Percentiles rank a stretch among this genome's conserved stretches.
Conservation (phyloP, 1,140 invertebrate species). For the Maniola jurtina region DNA sequence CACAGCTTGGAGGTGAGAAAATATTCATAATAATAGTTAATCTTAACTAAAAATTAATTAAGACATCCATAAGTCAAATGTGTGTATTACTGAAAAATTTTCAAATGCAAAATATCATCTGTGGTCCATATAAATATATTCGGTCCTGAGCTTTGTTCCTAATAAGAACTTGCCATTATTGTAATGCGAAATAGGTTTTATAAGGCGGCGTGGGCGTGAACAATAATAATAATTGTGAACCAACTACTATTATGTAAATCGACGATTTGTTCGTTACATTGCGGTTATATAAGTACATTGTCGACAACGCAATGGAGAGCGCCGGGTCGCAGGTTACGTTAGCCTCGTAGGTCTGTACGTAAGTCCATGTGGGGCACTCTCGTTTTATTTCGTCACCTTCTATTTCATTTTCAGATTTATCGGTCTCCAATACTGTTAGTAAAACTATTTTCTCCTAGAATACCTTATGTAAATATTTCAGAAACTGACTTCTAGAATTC, state of each 20-base stretch:
- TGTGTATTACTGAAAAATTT: too few species aligned
- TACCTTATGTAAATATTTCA: neutral
- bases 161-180: neutral
- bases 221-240: constrained; percentile 54
- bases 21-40: neutral
- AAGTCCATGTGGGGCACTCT: constrained; percentile 18
- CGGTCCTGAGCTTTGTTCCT: too few species aligned
- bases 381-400: constrained; percentile 18
- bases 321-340: constrained; percentile 68
- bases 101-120: too few species aligned
- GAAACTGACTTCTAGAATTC: neutral
- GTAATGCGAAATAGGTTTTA: constrained; percentile 5
- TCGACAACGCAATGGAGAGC: constrained; percentile 58
- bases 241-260: constrained; percentile 69
- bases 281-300: constrained; percentile 61
- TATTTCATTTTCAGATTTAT: constrained; percentile 1
- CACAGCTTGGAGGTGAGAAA: neutral
- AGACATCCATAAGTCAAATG: too few species aligned
- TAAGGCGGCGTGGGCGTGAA: constrained; percentile 39
- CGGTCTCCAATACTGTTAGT: neutral
- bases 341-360: constrained; percentile 31
- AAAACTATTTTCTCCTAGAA: neutral
- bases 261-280: constrained; percentile 67
- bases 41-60: too few species aligned
- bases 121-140: too few species aligned